Evolutionary conservation across 2,113 vertebrate genomes (phyloP).

Genomic region (Trematocara unimaculatum): DNA sequence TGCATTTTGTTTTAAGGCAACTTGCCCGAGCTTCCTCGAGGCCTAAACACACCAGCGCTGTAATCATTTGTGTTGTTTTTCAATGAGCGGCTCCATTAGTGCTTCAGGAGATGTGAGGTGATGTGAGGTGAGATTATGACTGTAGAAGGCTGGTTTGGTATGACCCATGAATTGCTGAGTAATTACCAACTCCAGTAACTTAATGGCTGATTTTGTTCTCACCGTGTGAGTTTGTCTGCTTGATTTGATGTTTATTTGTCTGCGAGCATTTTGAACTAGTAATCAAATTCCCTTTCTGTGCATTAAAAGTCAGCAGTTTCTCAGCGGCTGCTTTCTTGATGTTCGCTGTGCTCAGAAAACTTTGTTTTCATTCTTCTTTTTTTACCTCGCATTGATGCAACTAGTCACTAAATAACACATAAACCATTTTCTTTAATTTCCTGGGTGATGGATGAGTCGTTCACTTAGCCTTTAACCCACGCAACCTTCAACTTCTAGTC

Average conservation of each 20-base stretch:
- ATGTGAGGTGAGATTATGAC: neutral
- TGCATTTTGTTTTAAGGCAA: neutral
- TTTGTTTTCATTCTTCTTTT: neutral
- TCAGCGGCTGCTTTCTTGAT: conserved; percentile 3
- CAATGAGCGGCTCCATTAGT: neutral
- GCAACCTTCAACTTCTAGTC: neutral
- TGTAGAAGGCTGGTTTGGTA: neutral
- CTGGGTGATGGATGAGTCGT: neutral
- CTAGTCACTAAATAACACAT: conserved; percentile 56
- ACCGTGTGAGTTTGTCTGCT: neutral
- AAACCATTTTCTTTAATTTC: conserved; percentile 21
- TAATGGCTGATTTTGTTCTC: neutral
- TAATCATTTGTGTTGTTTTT: accelerated
- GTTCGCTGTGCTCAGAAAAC: neutral
- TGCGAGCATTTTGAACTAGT: neutral
- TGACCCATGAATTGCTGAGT: accelerated
- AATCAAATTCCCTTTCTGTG: accelerated
- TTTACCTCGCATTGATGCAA: neutral
- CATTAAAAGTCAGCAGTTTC: neutral
- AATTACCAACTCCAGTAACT: neutral
- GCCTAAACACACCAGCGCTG: no score
- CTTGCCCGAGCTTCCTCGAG: neutral
- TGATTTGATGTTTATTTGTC: neutral
- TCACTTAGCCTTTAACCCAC: neutral
- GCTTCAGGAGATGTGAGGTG: neutral